Evolutionary conservation across 2,888 invertebrate genomes (phyloP).

Genomic region (Sepioteuthis lessoniana): DNA sequence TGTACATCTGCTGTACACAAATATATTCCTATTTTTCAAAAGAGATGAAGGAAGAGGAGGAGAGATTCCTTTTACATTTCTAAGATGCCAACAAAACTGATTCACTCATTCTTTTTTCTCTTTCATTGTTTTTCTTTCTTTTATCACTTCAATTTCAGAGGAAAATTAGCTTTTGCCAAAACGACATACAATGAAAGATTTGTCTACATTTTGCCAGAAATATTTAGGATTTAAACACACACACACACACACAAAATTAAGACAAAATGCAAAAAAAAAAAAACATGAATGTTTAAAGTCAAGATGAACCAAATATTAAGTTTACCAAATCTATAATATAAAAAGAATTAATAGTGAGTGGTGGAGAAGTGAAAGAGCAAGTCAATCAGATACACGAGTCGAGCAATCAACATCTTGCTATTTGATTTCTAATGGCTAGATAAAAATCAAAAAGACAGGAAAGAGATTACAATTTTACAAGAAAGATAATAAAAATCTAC

Average conservation of each 20-base stretch:
- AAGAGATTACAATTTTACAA: too few species aligned
- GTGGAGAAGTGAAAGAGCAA: too few species aligned
- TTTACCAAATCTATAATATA: too few species aligned
- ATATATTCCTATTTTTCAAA: too few species aligned
- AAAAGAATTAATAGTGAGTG: too few species aligned
- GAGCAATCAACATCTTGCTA: too few species aligned
- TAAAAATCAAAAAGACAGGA: too few species aligned
- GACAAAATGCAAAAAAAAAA: background rate
- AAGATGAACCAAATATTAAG: background rate
- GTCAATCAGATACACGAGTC: too few species aligned
- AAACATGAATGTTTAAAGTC: background rate
- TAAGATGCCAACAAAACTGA: background rate
- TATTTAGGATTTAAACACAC: background rate
- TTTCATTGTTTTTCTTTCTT: background rate
- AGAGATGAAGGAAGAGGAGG: background rate
- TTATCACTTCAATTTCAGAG: background rate
- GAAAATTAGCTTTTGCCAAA: background rate
- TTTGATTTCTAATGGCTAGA: too few species aligned
- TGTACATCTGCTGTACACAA: background rate
- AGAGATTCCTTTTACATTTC: background rate
- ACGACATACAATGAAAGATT: background rate
- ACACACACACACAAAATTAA: constrained; percentile 25
- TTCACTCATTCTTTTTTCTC: background rate
- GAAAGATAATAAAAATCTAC: too few species aligned
- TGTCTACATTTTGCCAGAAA: background rate